Evolutionary conservation across 2,888 invertebrate genomes (phyloP).

Genomic region (Rhingia rostrata): DNA sequence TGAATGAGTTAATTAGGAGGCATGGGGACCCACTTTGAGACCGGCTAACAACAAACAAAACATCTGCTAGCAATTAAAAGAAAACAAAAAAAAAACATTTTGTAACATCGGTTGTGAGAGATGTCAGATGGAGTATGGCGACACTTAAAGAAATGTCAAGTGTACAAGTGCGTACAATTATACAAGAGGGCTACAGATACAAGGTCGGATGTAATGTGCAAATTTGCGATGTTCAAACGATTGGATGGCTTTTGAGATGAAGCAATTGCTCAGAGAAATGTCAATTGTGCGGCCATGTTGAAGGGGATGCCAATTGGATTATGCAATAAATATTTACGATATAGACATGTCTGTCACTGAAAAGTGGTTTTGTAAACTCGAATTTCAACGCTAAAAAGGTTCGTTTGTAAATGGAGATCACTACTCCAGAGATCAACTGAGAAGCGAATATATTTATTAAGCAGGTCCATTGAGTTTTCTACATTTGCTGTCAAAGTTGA

Average conservation of each 20-base stretch:
- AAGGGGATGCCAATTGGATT: background rate
- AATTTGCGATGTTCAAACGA: conserved; percentile 1
- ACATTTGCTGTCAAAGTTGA: too few species aligned
- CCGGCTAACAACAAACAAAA: conserved; percentile 5
- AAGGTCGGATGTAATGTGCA: conserved; percentile 13
- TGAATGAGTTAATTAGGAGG: conserved; percentile 61
- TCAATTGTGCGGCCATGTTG: too few species aligned
- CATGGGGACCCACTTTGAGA: conserved; percentile 13
- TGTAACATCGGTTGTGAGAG: conserved; percentile 10
- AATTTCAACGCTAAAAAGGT: too few species aligned
- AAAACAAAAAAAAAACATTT: background rate
- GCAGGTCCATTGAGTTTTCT: too few species aligned
- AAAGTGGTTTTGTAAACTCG: too few species aligned
- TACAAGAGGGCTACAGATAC: background rate
- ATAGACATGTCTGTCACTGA: background rate
- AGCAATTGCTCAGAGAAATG: background rate
- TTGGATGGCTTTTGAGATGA: background rate
- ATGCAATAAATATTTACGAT: background rate
- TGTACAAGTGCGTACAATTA: conserved; percentile 6
- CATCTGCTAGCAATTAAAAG: conserved; percentile 26
- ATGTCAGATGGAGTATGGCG: background rate
- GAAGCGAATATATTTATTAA: too few species aligned
- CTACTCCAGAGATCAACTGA: too few species aligned
- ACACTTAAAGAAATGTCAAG: conserved; percentile 14
- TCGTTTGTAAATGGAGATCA: too few species aligned